Percentiles rank a stretch among this genome's conserved stretches.
These are phyloP conservation scores for Copsychus sechellarum DNA, from an alignment of 2,113 vertebrate species.

Conservation along the genomic window DNA sequence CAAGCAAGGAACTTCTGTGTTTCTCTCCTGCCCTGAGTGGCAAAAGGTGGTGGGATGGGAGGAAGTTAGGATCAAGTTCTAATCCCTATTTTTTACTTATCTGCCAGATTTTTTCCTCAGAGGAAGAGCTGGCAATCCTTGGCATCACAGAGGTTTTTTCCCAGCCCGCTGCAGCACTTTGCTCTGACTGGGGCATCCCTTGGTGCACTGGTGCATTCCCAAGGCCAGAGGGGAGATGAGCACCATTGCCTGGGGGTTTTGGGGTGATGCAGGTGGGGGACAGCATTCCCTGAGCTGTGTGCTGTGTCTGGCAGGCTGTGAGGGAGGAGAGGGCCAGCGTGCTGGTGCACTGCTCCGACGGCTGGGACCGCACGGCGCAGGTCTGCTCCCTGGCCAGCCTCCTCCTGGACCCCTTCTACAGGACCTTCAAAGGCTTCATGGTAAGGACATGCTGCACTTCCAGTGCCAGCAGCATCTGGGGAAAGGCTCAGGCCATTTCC, in stretches of 20 bases:
- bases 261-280: neutral
- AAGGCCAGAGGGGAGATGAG: neutral
- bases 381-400: constrained; percentile 81
- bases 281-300: neutral
- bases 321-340: constrained; percentile 77
- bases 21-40: neutral
- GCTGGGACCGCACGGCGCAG: constrained; percentile 82
- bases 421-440: constrained; percentile 83
- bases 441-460: constrained; percentile 47
- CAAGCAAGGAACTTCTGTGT: neutral
- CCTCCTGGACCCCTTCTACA: constrained; percentile 81
- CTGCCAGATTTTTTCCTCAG: neutral
- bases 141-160: neutral
- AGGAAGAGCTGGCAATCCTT: neutral
- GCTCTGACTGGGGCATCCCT: neutral
- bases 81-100: neutral
- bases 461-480: neutral
- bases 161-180: neutral
- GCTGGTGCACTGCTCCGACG: constrained; percentile 82
- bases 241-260: neutral
- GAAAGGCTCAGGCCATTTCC: neutral
- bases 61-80: neutral
- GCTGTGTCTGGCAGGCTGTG: constrained; percentile 69
- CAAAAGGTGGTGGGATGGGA: neutral
- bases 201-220: neutral